A percentile compares a stretch with the other conserved stretches of the same genome.
These are phyloP conservation scores for Myiopsitta monachus DNA, from an alignment of 2,113 vertebrate genomes.

Conservation along the genomic window DNA sequence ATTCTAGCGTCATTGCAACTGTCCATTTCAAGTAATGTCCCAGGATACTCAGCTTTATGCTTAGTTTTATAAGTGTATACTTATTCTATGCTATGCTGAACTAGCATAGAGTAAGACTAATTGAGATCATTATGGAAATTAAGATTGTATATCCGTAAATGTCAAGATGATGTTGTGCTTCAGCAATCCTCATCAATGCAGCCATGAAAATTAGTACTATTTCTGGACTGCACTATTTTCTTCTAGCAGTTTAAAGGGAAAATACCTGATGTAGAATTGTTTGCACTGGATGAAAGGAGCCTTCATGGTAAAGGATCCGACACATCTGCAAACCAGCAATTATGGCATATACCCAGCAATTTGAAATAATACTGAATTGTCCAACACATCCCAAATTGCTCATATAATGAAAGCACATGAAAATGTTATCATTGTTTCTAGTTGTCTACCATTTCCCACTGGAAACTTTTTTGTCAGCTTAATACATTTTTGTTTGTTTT, in stretches of 20 bases:
- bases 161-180: neutral
- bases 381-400: constrained; percentile 56
- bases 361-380: constrained; percentile 65
- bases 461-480: constrained; percentile 65
- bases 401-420: constrained; percentile 58
- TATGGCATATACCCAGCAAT: constrained; percentile 60
- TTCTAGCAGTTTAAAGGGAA: neutral
- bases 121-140: neutral
- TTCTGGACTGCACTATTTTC: neutral
- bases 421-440: constrained; percentile 65
- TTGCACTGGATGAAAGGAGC: constrained; percentile 11
- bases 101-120: neutral
- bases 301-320: constrained; percentile 37
- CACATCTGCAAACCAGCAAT: constrained; percentile 64
- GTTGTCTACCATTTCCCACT: constrained; percentile 60
- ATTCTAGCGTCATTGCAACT: neutral
- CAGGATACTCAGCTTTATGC: neutral
- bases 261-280: constrained; percentile 20
- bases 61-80: neutral
- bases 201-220: neutral
- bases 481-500: constrained; percentile 68
- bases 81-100: neutral
- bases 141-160: neutral
- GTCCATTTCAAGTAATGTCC: neutral
- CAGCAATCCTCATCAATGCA: neutral